phyloP scores from a whole-genome alignment of 1,140 invertebrate genomes.

The Drosophila mayri region DNA sequence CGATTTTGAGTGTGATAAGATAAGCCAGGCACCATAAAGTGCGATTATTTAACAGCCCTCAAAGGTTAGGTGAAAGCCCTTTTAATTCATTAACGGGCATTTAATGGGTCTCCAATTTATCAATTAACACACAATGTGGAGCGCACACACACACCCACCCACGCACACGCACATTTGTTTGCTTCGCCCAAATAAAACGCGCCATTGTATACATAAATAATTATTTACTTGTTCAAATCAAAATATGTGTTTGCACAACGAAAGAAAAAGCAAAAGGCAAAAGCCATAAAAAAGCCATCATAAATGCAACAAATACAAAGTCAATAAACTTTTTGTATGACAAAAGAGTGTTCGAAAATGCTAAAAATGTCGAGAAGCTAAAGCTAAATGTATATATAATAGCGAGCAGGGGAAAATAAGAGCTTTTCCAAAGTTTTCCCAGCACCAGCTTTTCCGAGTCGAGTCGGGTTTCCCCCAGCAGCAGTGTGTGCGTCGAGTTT shows the following conservation, averaged over 20 bases:
- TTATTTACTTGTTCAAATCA: constrained; percentile 31
- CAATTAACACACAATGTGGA: constrained; percentile 35
- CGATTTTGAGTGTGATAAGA: constrained; percentile 34
- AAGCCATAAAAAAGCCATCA: constrained; percentile 14
- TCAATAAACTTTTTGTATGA: constrained; percentile 62
- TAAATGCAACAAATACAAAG: constrained; percentile 41
- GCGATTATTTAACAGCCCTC: constrained; percentile 8
- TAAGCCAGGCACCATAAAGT: constrained; percentile 4
- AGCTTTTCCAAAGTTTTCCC: constrained; percentile 29
- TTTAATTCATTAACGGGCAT: constrained; percentile 23
- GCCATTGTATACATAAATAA: constrained; percentile 33
- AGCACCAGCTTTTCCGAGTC: constrained; percentile 6
- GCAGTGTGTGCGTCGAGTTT: constrained; percentile 77
- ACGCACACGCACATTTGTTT: constrained; percentile 28
- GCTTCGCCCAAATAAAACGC: constrained; percentile 17
- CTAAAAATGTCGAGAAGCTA: constrained; percentile 20
- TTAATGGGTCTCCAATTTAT: constrained; percentile 20
- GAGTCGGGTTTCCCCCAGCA: constrained; percentile 13
- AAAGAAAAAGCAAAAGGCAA: constrained; percentile 20
- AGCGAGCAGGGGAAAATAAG: constrained; percentile 22
- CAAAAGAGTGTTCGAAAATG: constrained; percentile 70
- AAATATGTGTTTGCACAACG: constrained; percentile 45
- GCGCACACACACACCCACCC: constrained; percentile 8
- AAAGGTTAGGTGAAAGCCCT: constrained; percentile 1
- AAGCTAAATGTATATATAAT: constrained; percentile 38